Conservation (phyloP, 2,888 invertebrate species). For the Nomada lathburiana region DNA sequence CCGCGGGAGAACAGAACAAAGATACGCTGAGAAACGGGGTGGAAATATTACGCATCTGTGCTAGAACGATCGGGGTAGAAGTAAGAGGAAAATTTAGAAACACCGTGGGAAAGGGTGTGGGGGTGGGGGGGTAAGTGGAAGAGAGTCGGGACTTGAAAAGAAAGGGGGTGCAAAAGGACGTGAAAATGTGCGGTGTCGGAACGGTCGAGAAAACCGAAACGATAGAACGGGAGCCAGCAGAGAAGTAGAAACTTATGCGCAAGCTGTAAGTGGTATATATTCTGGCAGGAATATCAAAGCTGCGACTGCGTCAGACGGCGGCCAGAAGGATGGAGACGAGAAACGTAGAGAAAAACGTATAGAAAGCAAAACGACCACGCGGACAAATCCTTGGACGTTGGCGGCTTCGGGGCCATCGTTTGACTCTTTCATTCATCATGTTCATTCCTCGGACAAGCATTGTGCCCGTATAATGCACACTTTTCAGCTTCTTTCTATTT, state of each 20-base stretch:
- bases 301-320: slow-evolving; percentile 77
- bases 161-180: slow-evolving; percentile 47
- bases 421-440: slow-evolving; percentile 72
- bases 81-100: slow-evolving; percentile 16
- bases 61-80: slow-evolving; percentile 12
- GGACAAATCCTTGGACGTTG: slow-evolving; percentile 73
- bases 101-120: slow-evolving; percentile 33
- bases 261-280: slow-evolving; percentile 77
- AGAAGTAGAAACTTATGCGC: slow-evolving; percentile 61
- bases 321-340: slow-evolving; percentile 48
- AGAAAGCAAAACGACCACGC: slow-evolving; percentile 62
- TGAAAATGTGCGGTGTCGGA: not conserved
- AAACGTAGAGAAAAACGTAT: slow-evolving; percentile 55
- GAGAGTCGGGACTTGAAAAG: slow-evolving; percentile 7
- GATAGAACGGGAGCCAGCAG: slow-evolving; percentile 46
- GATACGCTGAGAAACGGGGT: slow-evolving; percentile 60
- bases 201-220: slow-evolving; percentile 20
- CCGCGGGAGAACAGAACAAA: slow-evolving; percentile 56
- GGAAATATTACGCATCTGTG: slow-evolving; percentile 45
- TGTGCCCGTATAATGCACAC: slow-evolving; percentile 60
- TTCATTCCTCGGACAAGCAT: slow-evolving; percentile 62
- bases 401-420: slow-evolving; percentile 69
- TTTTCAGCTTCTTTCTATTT: slow-evolving; percentile 43
- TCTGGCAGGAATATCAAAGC: slow-evolving; percentile 83
- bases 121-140: slow-evolving; percentile 28